Base-by-base conservation (phyloP, 2,888 invertebrate genomes). In the Drosophila falleni region DNA sequence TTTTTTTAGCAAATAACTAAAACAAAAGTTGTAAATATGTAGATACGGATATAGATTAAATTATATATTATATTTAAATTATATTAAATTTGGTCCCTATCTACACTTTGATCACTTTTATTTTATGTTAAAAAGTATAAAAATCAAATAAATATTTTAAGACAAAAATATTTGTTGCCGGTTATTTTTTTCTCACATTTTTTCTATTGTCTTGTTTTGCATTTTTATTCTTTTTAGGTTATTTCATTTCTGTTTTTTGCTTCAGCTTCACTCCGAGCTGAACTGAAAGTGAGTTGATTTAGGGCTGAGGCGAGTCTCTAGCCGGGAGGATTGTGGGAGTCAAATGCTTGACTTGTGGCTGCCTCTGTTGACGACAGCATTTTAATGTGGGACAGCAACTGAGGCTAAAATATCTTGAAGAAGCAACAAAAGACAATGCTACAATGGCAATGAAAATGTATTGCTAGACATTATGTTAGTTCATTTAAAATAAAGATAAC, bases 121-220 rank as follows among this genome's bases (percentile, higher is more conserved):
- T 15, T 23, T 23, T 37, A 26, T 31, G 35, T 15, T 31, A 54
- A 29, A 53, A 69, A 61, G 65, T 53, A 54, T 39, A 49, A 31
- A 61, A 65, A 80, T 78, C 72, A 82, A 78, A 85, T 80, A 73
- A 80, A 82, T 80, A 78, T 85, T 81, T 82, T 53, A 75, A 72
- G 55, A 70, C 61, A 68, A 78, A 65, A 72, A 74, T 69, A 73
- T 80, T 78, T 77, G 44, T 33, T 11, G 8, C 63, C 35, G 10
- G 37, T 16, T 50, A 56, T 64, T 68, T 29, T 4, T 15, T 23
- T 31, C 31, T 16, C 37, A 37, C n/a, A 31, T 35, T 50, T 59
- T 37, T 26, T 26, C 51, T 51, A 35, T 23, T 66, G 29, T 46
- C 29, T 50, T 31, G 8, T 49, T 42, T 61, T 35, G 23, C 35